Evolutionary conservation across 30 jellyfish, hydroid and myxozoan genomes (phyloP), one percentile per base, ranked within the genome.

Genomic region (Turritopsis rubra): DNA sequence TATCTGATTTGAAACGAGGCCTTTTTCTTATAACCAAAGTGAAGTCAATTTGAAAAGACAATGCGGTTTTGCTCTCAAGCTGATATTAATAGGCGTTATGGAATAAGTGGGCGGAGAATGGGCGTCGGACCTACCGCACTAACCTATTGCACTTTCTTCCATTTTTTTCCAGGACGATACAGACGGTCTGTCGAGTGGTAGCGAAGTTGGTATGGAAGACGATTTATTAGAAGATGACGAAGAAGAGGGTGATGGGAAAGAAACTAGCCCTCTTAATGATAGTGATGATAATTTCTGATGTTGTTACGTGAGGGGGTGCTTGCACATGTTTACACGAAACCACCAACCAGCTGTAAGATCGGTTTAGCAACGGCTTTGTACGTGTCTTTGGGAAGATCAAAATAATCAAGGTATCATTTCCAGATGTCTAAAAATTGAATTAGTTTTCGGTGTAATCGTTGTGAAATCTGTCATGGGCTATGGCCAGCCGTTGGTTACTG

Each of bases 151-250:
- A 53, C 79, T 20, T n/a, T n/a, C n/a, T 27, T 78, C 53, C 13
- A 20, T 30, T 71, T 30, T 28, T 7, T 75, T 66, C 13, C 74
- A 90, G 97, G 97, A 79, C 80, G 97, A 90, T 66, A 75, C 97
- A 23, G 95, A 82, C 26, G 97, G 84, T 80, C 66, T 91, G 30
- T 86, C 95, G 21, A 86, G 96, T 52, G 97, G 93, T 3, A 53
- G 85, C 85, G 78, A 53, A 30, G 83, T 27, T 0, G 87, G 79
- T 24, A 80, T 65, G 66, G 87, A 65, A 1, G 87, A 80, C 54
- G 87, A 52, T 21, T 27, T 80, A 16, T 80, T 80, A 13, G 87
- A 80, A 28, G 87, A 70, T 30, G 87, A 80, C 1, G 82, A 65
- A 1, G 87, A 80, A 5, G 82, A 52, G 21, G 87, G 53, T 25